Evolutionary conservation across 1,140 invertebrate genomes (phyloP).

Genomic region (Lepidurus apus): DNA sequence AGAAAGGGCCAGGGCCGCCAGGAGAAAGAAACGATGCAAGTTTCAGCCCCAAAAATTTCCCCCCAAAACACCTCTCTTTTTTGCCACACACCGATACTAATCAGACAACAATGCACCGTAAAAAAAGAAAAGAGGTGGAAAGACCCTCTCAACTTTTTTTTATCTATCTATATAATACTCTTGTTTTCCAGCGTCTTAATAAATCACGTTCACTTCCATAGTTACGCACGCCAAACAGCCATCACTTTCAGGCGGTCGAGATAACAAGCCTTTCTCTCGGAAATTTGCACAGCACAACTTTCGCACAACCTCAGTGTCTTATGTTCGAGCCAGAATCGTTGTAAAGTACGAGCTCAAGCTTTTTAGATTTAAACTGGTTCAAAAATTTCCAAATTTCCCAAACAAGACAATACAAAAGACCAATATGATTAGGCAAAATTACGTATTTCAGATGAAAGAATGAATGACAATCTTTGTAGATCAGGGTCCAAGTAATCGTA

Average conservation of each 20-base stretch:
- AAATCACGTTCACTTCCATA: slow-evolving; percentile 10
- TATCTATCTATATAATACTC: not conserved
- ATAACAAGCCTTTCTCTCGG: slow-evolving; percentile 77
- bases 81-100: not conserved
- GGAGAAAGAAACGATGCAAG: not conserved
- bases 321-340: too few relatives aligned
- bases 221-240: slow-evolving; percentile 16
- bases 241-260: slow-evolving; percentile 61
- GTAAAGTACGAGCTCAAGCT: too few relatives aligned
- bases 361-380: too few relatives aligned
- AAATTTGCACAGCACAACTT: slow-evolving; percentile 87
- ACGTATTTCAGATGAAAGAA: not conserved
- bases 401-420: not conserved
- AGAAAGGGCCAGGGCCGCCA: slow-evolving; percentile 25
- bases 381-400: not conserved
- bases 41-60: not conserved
- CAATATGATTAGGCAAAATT: slow-evolving; percentile 19
- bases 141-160: not conserved
- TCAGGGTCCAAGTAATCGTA: not conserved
- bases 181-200: not conserved
- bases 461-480: not conserved
- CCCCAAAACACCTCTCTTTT: not conserved
- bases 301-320: slow-evolving; percentile 54
- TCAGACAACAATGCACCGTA: not conserved
- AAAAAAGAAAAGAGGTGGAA: not conserved